A percentile compares a stretch with the other conserved stretches of the same genome.
phyloP scores from a whole-genome alignment of 2,797 vertebrate genomes.

The Limnodromus scolopaceus region DNA sequence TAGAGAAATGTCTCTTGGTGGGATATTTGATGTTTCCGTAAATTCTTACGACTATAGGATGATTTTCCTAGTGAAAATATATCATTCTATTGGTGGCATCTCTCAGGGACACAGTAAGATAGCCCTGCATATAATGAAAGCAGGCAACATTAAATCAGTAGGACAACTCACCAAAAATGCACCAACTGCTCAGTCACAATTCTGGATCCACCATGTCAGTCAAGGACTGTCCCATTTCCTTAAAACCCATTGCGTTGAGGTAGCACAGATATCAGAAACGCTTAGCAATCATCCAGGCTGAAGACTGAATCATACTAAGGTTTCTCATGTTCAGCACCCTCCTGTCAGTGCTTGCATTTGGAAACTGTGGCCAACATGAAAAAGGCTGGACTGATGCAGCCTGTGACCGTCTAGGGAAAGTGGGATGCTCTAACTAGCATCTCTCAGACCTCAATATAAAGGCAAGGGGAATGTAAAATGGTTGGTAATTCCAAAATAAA shows the following conservation, averaged over 20 bases:
- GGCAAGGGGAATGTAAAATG: background rate
- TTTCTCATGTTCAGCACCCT: background rate
- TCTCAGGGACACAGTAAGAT: background rate
- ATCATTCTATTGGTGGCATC: background rate
- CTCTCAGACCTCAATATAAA: background rate
- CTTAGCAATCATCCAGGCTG: background rate
- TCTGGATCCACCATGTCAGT: background rate
- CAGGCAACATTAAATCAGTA: background rate
- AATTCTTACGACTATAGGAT: background rate
- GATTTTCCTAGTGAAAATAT: background rate
- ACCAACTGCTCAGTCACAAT: background rate
- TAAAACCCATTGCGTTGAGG: background rate
- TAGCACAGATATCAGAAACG: background rate
- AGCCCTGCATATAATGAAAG: background rate
- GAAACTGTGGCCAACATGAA: background rate
- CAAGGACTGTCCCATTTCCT: background rate
- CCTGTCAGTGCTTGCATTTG: background rate
- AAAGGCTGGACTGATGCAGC: background rate
- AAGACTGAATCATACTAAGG: background rate
- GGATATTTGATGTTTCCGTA: background rate
- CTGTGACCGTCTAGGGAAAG: background rate
- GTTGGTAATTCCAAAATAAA: background rate
- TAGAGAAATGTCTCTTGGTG: background rate
- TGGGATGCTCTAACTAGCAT: rapidly evolving
- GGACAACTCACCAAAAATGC: background rate